These are phyloP conservation scores for Agrotis ipsilon DNA, from an alignment of 2,888 invertebrate species.

Conservation along the genomic window DNA sequence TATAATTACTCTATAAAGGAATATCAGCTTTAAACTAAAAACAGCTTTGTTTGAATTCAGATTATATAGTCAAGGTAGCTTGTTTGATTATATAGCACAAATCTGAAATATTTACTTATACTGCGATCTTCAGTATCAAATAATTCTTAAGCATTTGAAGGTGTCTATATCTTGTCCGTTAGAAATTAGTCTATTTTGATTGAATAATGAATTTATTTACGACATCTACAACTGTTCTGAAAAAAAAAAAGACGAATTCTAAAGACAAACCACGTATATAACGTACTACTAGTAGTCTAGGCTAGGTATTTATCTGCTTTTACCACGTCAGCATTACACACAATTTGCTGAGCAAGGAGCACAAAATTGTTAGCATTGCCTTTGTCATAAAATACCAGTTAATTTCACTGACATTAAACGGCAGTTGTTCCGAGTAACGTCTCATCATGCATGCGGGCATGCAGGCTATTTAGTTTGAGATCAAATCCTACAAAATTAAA, in stretches of 20 bases:
- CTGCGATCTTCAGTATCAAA: too few relatives aligned
- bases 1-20: neutral
- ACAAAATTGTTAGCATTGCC: neutral
- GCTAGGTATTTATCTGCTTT: neutral
- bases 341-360: constrained; percentile 4
- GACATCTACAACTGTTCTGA: neutral
- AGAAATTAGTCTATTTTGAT: too few relatives aligned
- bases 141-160: too few relatives aligned
- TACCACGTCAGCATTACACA: neutral
- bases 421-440: neutral
- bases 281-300: too few relatives aligned
- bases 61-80: too few relatives aligned
- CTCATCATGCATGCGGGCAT: neutral
- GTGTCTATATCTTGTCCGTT: too few relatives aligned
- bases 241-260: too few relatives aligned
- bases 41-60: too few relatives aligned
- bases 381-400: constrained; percentile 20
- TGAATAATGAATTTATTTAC: neutral
- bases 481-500: neutral
- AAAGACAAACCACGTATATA: neutral
- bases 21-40: too few relatives aligned
- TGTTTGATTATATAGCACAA: too few relatives aligned
- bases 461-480: neutral
- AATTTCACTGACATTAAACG: constrained; percentile 15
- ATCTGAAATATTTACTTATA: too few relatives aligned